phyloP scores from a whole-genome alignment of 2,797 vertebrate genomes.

The Aphelocoma californica region DNA sequence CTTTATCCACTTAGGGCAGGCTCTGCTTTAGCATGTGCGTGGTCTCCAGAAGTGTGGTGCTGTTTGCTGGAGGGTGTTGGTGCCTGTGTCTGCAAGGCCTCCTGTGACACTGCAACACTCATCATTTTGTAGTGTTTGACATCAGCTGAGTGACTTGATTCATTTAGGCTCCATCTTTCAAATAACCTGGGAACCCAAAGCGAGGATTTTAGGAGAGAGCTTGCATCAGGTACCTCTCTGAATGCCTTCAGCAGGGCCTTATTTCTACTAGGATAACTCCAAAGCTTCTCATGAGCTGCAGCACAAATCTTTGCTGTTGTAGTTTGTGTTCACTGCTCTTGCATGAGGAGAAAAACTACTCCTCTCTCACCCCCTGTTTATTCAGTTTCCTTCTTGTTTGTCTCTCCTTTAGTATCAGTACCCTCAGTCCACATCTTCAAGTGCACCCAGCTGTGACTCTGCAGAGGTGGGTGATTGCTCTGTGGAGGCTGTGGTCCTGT shows the following conservation, averaged over 20 bases:
- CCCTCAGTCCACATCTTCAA: background rate
- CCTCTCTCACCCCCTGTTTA: background rate
- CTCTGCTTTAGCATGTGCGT: rapidly evolving
- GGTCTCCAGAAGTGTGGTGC: background rate
- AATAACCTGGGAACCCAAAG: background rate
- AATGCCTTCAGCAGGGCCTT: background rate
- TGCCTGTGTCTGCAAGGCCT: background rate
- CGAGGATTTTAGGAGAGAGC: background rate
- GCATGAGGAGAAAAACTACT: background rate
- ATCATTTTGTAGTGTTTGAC: background rate
- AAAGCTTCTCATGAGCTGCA: background rate
- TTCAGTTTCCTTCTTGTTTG: background rate
- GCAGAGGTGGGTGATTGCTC: background rate
- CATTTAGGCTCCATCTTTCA: background rate
- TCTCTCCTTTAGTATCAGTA: background rate
- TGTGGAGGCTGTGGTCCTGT: background rate
- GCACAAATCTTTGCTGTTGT: background rate
- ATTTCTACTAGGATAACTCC: background rate
- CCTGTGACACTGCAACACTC: background rate
- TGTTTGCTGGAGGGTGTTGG: background rate
- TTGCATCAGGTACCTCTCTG: background rate
- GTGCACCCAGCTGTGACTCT: background rate
- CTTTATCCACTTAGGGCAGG: background rate
- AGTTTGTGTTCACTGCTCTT: background rate
- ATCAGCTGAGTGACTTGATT: background rate